Percentiles rank a stretch among this genome's conserved stretches.
Conservation (phyloP, 2,113 vertebrate species). For the Malurus elegans region DNA sequence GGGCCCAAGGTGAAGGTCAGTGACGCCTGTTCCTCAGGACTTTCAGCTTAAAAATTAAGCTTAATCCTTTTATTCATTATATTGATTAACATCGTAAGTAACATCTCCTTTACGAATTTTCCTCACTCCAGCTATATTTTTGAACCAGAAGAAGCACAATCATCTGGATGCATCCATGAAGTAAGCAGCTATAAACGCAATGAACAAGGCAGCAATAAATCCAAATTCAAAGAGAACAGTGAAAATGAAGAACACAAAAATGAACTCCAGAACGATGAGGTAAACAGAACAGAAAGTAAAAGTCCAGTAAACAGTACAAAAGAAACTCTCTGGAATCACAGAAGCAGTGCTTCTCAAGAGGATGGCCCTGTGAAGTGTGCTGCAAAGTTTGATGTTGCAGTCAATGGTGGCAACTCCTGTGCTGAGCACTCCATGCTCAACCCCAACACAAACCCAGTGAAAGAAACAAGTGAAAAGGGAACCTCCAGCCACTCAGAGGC, state of each 20-base stretch:
- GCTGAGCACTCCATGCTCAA: not conserved
- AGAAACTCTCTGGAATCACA: not conserved
- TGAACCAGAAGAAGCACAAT: constrained; percentile 63
- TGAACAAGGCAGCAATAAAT: constrained; percentile 35
- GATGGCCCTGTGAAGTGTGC: not conserved
- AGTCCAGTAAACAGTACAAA: not conserved
- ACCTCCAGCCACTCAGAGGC: not conserved
- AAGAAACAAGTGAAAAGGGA: not conserved
- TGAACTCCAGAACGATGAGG: not conserved
- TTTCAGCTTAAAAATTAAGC: not conserved
- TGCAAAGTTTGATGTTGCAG: not conserved
- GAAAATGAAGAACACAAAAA: constrained; percentile 7
- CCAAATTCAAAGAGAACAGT: not conserved
- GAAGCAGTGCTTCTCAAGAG: not conserved
- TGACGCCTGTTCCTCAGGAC: not conserved
- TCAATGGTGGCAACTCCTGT: constrained; percentile 51
- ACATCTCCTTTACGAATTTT: not conserved
- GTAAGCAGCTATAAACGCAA: constrained; percentile 57
- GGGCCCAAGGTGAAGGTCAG: not conserved
- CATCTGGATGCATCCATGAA: constrained; percentile 67
- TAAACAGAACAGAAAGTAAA: not conserved
- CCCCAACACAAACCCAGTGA: not conserved
- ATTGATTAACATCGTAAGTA: not conserved
- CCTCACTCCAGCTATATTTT: constrained; percentile 73
- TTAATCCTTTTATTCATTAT: not conserved